Percentiles rank a stretch among this genome's conserved stretches.
phyloP scores from a whole-genome alignment of 2,888 invertebrate genomes.

The Hololepta plana region DNA sequence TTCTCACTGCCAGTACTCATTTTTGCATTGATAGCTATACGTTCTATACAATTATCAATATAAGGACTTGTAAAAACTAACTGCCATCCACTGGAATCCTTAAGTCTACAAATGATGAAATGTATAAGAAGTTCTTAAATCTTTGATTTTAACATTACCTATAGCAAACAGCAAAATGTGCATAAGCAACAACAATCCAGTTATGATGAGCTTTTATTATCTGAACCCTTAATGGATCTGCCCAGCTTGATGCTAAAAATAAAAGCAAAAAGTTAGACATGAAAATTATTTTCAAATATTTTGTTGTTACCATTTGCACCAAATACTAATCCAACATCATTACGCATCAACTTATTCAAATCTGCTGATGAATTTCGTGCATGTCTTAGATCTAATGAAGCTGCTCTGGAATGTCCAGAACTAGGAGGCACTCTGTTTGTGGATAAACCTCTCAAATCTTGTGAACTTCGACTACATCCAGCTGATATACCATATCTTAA shows the following conservation, averaged over 20 bases:
- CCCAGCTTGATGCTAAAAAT: constrained; percentile 49
- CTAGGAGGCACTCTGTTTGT: constrained; percentile 19
- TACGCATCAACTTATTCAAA: constrained; percentile 50
- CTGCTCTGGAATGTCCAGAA: constrained; percentile 59
- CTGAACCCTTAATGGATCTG: constrained; percentile 74
- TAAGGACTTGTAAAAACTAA: constrained; percentile 85
- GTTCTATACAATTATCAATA: constrained; percentile 74
- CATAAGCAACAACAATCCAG: constrained; percentile 93
- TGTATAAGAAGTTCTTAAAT: no score
- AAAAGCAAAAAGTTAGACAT: constrained; percentile 4
- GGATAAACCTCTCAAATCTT: constrained; percentile 28
- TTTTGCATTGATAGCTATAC: constrained; percentile 75
- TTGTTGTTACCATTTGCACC: constrained; percentile 30
- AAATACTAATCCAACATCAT: constrained; percentile 54
- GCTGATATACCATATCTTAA: constrained; percentile 36
- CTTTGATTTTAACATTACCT: constrained; percentile 33
- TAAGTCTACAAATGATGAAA: constrained; percentile 38
- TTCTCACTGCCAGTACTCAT: constrained; percentile 39
- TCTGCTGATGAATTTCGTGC: constrained; percentile 57
- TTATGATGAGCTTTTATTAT: constrained; percentile 94
- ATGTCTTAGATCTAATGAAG: constrained; percentile 62
- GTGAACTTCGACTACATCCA: constrained; percentile 28
- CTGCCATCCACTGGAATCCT: constrained; percentile 95
- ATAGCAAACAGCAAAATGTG: constrained; percentile 90
- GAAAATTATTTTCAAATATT: neutral